Base-by-base conservation (phyloP, 2,888 invertebrate genomes). In the Sicus ferrugineus region DNA sequence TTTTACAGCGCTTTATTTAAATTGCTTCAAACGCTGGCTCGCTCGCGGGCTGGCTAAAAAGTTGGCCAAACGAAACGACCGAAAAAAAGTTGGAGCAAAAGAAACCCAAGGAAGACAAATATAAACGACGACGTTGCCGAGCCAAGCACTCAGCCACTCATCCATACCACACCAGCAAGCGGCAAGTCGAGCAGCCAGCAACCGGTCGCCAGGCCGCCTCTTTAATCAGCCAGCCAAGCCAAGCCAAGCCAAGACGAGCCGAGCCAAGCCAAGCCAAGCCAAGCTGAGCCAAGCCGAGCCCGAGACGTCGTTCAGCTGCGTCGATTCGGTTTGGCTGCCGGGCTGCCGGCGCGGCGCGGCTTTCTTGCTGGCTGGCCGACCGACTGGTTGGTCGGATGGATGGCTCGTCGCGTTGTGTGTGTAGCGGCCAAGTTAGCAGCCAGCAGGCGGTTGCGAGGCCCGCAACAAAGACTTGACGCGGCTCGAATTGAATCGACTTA, bases 1-100 rank as follows among this genome's bases (percentile, higher is more conserved):
- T 34, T 31, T 52, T 52, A 54, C 54, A 50, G 16, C 28, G 26
- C 38, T 58, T 30, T 68, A 68, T 68, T 68, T 62, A 61, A 68
- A 68, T 68, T 68, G 68, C 62, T 30, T 52, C 50, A n/a, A 68
- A 19, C 61, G 28, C 28, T 21, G 21, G 50, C 11, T 50, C 21
- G 4, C 21, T 54, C 14, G 54, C 54, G 23, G 52, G 54, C 54
- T 62, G 42, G 42, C 52, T 62, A 68, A 62, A 68, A 62, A 68
- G 62, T 68, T 68, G 68, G 68, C 68, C 68, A 68, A 62, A 62
- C 54, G 68, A 38, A 42, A 62, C 23, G 30, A 52, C n/a, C 9
- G 46, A 58, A 31, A 30, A 42, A 28, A 30, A 28, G 9, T 46
- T 14, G 21, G 42, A 58, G 30, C 26, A 58, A 67, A 58, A 67